Evolutionary conservation across 2,113 vertebrate species (phyloP).

Genomic region (Saccopteryx leptura): DNA sequence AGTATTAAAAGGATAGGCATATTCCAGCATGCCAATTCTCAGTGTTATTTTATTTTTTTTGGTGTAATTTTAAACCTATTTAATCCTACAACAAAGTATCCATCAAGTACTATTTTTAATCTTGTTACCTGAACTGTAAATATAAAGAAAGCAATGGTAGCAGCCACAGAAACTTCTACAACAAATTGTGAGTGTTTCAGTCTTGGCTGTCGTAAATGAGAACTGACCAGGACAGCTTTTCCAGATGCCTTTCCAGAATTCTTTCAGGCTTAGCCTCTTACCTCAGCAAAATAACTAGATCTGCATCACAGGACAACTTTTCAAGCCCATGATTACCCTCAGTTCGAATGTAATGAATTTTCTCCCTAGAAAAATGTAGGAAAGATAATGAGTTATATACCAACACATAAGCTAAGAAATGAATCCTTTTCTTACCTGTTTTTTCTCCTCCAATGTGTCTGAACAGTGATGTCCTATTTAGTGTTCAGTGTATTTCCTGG

Average conservation of each 20-base stretch:
- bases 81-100: neutral
- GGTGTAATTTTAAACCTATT: neutral
- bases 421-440: neutral
- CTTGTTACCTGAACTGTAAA: neutral
- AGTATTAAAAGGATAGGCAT: neutral
- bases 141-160: neutral
- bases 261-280: constrained; percentile 80
- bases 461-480: neutral
- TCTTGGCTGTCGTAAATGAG: neutral
- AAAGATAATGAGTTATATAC: neutral
- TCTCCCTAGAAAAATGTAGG: constrained; percentile 92
- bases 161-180: neutral
- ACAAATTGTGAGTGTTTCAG: neutral
- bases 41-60: neutral
- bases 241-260: neutral
- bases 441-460: constrained; percentile 23
- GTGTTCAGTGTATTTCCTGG: neutral
- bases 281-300: constrained; percentile 98
- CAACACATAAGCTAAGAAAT: neutral
- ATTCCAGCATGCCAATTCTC: neutral
- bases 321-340: constrained; percentile 97
- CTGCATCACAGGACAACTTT: constrained; percentile 98
- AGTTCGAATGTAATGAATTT: constrained; percentile 98
- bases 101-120: neutral
- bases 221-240: neutral